phyloP scores from a whole-genome alignment of 2,113 vertebrate genomes.

The Alouatta palliata region DNA sequence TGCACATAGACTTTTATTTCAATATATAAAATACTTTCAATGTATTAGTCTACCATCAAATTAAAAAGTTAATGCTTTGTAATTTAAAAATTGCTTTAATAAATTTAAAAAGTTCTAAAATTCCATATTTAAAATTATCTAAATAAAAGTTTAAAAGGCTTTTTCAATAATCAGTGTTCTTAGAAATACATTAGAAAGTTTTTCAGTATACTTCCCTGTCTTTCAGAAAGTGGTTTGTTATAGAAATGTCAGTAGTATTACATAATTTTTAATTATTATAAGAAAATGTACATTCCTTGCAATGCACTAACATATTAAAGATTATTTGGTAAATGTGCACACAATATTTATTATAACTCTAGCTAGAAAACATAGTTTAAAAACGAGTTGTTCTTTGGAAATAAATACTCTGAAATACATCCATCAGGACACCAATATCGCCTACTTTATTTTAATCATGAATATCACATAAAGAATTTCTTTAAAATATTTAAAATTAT shows the following conservation, averaged over 20 bases:
- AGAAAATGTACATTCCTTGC: neutral
- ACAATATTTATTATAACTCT: neutral
- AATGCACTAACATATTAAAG: neutral
- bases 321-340: neutral
- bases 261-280: neutral
- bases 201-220: neutral
- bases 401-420: neutral
- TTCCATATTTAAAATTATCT: neutral
- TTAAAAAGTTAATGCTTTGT: neutral
- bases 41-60: neutral
- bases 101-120: neutral
- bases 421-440: neutral
- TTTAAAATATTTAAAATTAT: neutral
- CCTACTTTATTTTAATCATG: neutral
- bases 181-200: neutral
- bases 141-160: neutral
- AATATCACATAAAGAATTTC: neutral
- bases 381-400: neutral
- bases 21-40: neutral
- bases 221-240: neutral
- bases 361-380: neutral
- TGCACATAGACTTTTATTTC: neutral
- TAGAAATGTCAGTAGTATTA: neutral
- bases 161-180: neutral
- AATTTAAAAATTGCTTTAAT: neutral